These are phyloP conservation scores for Diarsia dahlii DNA, from an alignment of 2,888 invertebrate genomes.

Conservation along the genomic window DNA sequence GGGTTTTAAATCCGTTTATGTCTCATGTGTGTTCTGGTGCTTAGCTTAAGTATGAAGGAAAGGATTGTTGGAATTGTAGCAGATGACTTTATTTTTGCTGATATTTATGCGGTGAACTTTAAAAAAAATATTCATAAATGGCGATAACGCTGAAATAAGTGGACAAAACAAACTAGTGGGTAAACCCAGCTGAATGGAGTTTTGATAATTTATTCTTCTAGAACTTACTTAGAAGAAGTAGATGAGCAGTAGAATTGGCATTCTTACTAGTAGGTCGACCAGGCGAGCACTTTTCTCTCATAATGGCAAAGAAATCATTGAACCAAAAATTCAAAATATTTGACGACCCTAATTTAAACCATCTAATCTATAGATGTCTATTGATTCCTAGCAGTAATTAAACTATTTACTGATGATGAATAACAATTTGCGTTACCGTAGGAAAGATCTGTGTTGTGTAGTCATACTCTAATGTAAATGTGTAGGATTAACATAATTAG, in stretches of 20 bases:
- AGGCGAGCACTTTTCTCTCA: too few relatives aligned
- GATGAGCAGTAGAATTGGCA: neutral
- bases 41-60: slow-evolving; percentile 14
- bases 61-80: neutral
- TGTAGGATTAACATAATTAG: too few relatives aligned
- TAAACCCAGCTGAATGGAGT: neutral
- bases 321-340: too few relatives aligned
- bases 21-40: slow-evolving; percentile 35
- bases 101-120: neutral
- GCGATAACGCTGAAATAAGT: neutral
- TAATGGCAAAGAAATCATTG: too few relatives aligned
- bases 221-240: neutral
- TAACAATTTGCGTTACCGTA: neutral
- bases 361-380: neutral
- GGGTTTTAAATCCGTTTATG: slow-evolving; percentile 56
- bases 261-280: neutral
- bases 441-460: neutral
- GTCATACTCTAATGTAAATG: too few relatives aligned
- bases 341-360: too few relatives aligned
- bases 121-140: neutral
- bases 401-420: neutral
- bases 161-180: too few relatives aligned
- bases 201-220: neutral
- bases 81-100: slow-evolving; percentile 5
- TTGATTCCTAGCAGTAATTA: neutral